Base-by-base conservation (phyloP, 1,140 invertebrate species). In the Matsumurasca onukii region DNA sequence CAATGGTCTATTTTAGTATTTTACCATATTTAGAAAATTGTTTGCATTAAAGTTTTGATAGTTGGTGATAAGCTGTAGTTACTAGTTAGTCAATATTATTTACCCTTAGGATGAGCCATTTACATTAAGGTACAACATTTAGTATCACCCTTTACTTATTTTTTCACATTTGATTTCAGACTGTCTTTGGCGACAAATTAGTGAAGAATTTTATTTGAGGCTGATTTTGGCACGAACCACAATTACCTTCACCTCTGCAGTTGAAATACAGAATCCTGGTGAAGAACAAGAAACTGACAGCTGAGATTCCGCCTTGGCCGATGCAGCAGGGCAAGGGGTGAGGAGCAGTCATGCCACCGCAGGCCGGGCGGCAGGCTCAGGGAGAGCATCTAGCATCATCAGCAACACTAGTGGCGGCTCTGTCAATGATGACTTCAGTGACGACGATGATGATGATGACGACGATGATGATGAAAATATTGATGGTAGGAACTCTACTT, bases 171-270 rank as follows among this genome's bases (percentile, higher is more conserved):
- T 30, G 61, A 57, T 84, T 86, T 72, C 83, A 95, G 90, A 87
- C 86, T 71, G 90, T 95, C 29, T 96, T 98, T 76, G 95, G 95
- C 39, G 94, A 98, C 1, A 94, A 94, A 78, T 82, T 98, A 61
- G 93, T 98, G 20, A 91, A 91, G 1, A 88, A 89, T 71, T 97
- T 79, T 97, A 17, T 96, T 94, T 76, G 95, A 98, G 72, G 80
- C 86, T 1, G 95, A 98, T 78, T 95, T 91, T 76, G 85, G 86
- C 29, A 97, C 61, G 92, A 96, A 71, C 91, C 94, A 0, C 83
- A 87, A 48, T 80, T 96, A 29, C 94, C 94, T 0, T 92, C 91
- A 13, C 94, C 94, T 0, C 86, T 87, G 59, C 93, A 95, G 76
- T 81, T 98, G 49, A 91, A 89, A 73, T 87, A 95, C 74, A 86